Base-by-base conservation (phyloP, 2,113 vertebrate genomes). In the Speoplatyrhinus poulsoni region DNA sequence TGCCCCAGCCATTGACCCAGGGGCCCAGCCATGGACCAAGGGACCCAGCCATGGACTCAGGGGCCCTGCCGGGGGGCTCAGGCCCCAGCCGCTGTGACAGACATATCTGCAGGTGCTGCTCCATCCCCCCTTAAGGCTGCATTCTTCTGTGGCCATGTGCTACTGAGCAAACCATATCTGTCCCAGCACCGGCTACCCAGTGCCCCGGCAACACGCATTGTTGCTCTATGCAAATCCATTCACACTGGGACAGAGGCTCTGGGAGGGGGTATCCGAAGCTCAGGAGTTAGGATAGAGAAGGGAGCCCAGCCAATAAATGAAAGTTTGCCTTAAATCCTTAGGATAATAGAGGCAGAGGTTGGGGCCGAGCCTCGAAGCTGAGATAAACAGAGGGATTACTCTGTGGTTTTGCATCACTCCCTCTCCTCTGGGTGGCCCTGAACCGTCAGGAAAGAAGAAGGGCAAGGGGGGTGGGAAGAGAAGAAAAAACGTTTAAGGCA, bases 371-470 rank as follows among this genome's bases (percentile, higher is more conserved):
- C 94, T 92, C 91, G 91, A 89, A 94, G 95, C 95, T 93, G 93
- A 95, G 93, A 95, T 94, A 95, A 96, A 97, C 96, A 96, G 96
- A 95, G 93, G 96, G 96, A 98, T 98, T 98, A 98, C 94, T 93
- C 88, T 91, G 93, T 89, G 93, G 94, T 94, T 96, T 95, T 95
- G 94, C 94, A 95, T 96, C 95, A 92, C 93, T 95, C 94, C 82
- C 93, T 95, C 95, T 96, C 94, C 96, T 95, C 95, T 89, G 96
- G 96, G 96, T 98, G 96, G 97, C 96, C 97, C 95, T 93, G 71
- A 91, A 94, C 95, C 94, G 93, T 94, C 94, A 95, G 92, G 93
- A 56, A 91, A 74, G 63, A 55, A 73, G 65, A 65, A 66, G 62
- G 76, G 65, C n/a, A 33, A 3, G 17, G 69, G 72, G 66, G 62